Base-by-base conservation (phyloP, 2,888 invertebrate genomes). In the Papilio elwesi region DNA sequence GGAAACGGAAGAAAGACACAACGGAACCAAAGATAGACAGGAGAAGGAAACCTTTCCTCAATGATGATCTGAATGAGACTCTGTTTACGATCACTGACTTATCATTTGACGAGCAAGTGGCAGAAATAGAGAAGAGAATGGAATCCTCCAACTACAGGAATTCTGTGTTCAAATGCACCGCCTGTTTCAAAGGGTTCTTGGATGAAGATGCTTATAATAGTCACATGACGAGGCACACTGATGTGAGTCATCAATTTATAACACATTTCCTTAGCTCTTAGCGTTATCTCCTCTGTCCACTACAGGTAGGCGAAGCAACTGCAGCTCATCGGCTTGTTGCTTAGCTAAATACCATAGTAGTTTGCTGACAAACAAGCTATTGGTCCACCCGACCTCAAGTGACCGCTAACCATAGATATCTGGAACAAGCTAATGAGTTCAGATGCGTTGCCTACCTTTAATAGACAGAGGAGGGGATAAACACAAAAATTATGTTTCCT, bases 131-230 rank as follows among this genome's bases (percentile, higher is more conserved):
- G 52, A 92, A 92, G 67, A 79, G 93, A 0, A 87, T 85, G 15
- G 91, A 93, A 0, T 84, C 86, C 36, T 76, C 90, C 0, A 91
- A 92, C 57, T 93, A 89, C 74, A 92, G 89, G 70, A 91, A 91
- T 65, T 82, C 91, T 0, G 80, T 87, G 0, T 93, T 82, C 69
- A 92, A 91, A 66, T 93, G 93, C 67, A 85, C 83, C 0, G 87
- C 83, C 12, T 93, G 93, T 69, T 93, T 80, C 12, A 92, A 92
- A 76, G 91, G 90, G 0, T 93, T 92, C 74, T 74, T 91, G 12
- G 92, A 92, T 7, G 86, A 89, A 51, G 91, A 89, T 0, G 90
- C 92, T 0, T 93, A 89, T 48, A 88, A 87, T 13, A 84, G 87
- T 0, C 93, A 93, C 57, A 83, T 91, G 78, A 80, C 82, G 0